Conservation (phyloP, 2,797 vertebrate genomes). For the Silurus aristotelis region DNA sequence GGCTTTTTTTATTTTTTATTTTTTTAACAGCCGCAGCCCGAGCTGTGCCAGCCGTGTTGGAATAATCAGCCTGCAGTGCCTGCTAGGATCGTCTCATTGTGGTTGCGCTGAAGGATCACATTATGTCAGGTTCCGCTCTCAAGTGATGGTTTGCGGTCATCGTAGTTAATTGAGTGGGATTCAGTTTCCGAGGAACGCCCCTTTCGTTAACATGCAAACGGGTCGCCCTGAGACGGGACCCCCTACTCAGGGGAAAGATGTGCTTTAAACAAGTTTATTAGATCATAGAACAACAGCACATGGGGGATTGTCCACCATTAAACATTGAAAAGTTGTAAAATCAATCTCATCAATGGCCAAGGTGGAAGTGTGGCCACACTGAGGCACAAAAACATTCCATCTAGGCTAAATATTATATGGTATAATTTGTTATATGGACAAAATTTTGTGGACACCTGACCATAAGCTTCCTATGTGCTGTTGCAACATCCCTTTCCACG, state of each 20-base stretch:
- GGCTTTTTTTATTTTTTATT: conserved; percentile 22
- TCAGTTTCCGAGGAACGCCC: conserved; percentile 37
- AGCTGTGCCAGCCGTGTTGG: conserved; percentile 15
- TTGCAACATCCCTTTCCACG: too few species aligned
- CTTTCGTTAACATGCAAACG: background rate
- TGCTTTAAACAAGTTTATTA: conserved; percentile 39
- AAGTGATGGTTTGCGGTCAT: conserved; percentile 33
- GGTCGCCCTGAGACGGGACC: conserved; percentile 34
- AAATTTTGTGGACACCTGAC: too few species aligned
- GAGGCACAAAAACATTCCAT: background rate
- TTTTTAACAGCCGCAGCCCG: background rate
- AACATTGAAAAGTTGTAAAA: conserved; percentile 46
- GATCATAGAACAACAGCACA: conserved; percentile 17
- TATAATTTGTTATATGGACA: background rate
- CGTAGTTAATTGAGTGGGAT: conserved; percentile 29
- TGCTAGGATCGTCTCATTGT: conserved; percentile 36
- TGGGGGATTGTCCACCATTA: conserved; percentile 36
- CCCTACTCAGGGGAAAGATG: conserved; percentile 32
- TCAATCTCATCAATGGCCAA: conserved; percentile 42
- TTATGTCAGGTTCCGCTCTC: conserved; percentile 41
- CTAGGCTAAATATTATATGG: background rate
- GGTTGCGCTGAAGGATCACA: conserved; percentile 21
- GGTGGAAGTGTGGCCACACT: background rate
- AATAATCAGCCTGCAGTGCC: conserved; percentile 33
- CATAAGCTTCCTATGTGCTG: too few species aligned